Evolutionary conservation across 2,113 vertebrate species (phyloP).

Genomic region (Dromas ardeola): DNA sequence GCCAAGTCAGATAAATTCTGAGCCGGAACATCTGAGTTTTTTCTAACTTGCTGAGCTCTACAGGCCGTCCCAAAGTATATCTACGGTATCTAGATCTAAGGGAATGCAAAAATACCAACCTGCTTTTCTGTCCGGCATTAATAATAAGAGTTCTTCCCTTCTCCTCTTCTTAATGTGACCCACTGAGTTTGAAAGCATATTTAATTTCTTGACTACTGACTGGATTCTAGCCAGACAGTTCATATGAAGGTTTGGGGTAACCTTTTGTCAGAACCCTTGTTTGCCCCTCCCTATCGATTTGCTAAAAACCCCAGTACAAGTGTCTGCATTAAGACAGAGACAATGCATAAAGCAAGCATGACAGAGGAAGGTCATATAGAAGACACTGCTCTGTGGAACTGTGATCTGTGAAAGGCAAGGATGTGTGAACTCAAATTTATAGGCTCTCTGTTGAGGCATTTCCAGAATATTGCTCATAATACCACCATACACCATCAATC

Average conservation of each 20-base stretch:
- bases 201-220: neutral
- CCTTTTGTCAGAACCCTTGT: neutral
- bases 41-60: neutral
- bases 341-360: neutral
- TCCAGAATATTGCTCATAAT: constrained; percentile 31
- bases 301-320: neutral
- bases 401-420: neutral
- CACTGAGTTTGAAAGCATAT: neutral
- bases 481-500: neutral
- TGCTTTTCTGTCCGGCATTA: neutral
- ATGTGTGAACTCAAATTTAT: constrained; percentile 29
- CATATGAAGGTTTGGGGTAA: neutral
- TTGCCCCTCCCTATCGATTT: neutral
- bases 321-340: neutral
- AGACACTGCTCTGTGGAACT: neutral
- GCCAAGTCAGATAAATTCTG: neutral
- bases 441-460: constrained; percentile 4
- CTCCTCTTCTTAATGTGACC: no score
- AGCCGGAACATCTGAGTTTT: neutral
- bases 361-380: constrained; percentile 1
- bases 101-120: neutral
- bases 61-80: neutral
- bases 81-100: neutral
- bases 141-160: neutral
- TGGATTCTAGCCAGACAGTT: neutral